phyloP scores from a whole-genome alignment of 2,888 invertebrate species.

The Aricia artaxerxes region DNA sequence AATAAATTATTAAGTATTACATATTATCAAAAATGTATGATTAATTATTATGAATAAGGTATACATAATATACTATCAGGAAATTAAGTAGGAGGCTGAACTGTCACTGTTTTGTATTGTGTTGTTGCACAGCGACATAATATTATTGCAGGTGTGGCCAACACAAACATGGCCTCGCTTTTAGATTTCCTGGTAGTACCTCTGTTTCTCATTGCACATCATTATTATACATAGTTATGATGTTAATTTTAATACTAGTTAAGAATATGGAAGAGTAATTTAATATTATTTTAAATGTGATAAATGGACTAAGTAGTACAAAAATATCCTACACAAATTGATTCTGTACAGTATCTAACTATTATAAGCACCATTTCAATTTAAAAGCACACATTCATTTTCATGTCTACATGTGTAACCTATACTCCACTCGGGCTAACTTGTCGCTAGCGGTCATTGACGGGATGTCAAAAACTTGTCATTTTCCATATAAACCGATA shows the following conservation, averaged over 20 bases:
- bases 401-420: neutral
- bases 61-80: constrained; percentile 17
- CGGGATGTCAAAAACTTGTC: too few species aligned
- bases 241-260: constrained; percentile 37
- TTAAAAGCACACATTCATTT: constrained; percentile 40
- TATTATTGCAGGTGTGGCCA: neutral
- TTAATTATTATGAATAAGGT: constrained; percentile 39
- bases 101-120: neutral
- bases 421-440: too few species aligned
- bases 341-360: constrained; percentile 80
- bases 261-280: constrained; percentile 42
- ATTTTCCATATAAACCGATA: too few species aligned
- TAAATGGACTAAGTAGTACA: constrained; percentile 48
- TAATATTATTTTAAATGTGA: constrained; percentile 30
- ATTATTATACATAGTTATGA: constrained; percentile 37
- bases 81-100: neutral
- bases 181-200: neutral
- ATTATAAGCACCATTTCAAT: constrained; percentile 78
- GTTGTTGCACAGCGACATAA: neutral
- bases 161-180: neutral
- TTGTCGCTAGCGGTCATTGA: too few species aligned
- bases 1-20: constrained; percentile 36
- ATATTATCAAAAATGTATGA: constrained; percentile 50
- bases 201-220: constrained; percentile 53
- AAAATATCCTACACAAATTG: constrained; percentile 74